Percentiles rank a stretch among this genome's conserved stretches.
Conservation (phyloP, 2,113 vertebrate species). For the Seriola quinqueradiata region DNA sequence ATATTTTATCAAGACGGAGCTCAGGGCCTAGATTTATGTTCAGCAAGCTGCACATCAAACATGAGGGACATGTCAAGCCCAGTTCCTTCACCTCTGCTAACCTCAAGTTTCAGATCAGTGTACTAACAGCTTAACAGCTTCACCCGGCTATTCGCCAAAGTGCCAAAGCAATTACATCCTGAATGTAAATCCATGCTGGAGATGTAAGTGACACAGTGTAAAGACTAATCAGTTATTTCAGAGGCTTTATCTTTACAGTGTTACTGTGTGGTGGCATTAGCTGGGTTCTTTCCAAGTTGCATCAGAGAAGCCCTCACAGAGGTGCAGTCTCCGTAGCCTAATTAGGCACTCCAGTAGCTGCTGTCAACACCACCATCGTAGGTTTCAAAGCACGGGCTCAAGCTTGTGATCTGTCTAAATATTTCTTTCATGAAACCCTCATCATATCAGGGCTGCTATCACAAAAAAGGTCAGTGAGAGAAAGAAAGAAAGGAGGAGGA, state of each 20-base stretch:
- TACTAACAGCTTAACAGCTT: constrained; percentile 32
- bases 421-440: constrained; percentile 67
- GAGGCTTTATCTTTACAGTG: constrained; percentile 35
- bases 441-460: constrained; percentile 47
- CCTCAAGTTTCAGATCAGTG: constrained; percentile 39
- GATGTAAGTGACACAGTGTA: constrained; percentile 30
- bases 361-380: constrained; percentile 61
- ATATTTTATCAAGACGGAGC: constrained; percentile 61
- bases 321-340: constrained; percentile 59
- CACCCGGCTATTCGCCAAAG: constrained; percentile 32
- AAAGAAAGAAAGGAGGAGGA: background rate
- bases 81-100: constrained; percentile 34
- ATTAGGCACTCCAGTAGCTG: constrained; percentile 65
- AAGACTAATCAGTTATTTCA: constrained; percentile 41
- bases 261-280: constrained; percentile 31
- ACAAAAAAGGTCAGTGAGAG: constrained; percentile 45
- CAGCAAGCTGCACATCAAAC: constrained; percentile 52
- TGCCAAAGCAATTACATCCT: constrained; percentile 7
- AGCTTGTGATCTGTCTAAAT: constrained; percentile 74
- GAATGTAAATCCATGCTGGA: constrained; percentile 25
- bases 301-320: constrained; percentile 61
- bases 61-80: constrained; percentile 18
- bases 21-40: constrained; percentile 51
- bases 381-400: constrained; percentile 71
- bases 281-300: constrained; percentile 57